A percentile compares a stretch with the other conserved stretches of the same genome.
Conservation (phyloP, 2,113 vertebrate species). For the Lycocorax pyrrhopterus region DNA sequence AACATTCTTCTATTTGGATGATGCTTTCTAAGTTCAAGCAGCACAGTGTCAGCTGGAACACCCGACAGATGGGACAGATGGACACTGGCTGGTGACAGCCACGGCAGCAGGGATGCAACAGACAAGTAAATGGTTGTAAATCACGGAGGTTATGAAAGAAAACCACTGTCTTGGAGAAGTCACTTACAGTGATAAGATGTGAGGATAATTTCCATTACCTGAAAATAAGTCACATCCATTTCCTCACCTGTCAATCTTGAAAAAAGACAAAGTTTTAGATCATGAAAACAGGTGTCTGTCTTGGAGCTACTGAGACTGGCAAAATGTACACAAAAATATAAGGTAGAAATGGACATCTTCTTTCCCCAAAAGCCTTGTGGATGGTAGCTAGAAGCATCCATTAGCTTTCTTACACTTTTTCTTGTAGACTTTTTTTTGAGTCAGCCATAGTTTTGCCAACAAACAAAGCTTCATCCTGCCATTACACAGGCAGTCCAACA, state of each 20-base stretch:
- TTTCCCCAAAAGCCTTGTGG: neutral
- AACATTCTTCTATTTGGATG: no score
- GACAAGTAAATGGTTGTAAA: neutral
- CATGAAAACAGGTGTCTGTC: neutral
- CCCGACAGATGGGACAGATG: neutral
- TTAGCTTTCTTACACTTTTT: neutral
- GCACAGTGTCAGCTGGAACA: neutral
- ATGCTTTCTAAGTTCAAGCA: neutral
- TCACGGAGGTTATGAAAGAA: neutral
- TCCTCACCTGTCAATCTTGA: neutral
- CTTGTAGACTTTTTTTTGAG: neutral
- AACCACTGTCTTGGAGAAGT: neutral
- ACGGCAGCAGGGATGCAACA: neutral
- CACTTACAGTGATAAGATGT: neutral
- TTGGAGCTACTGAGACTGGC: neutral
- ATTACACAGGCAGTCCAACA: neutral
- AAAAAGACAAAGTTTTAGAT: neutral
- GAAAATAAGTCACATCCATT: neutral
- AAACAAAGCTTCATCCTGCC: neutral
- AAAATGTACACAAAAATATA: neutral
- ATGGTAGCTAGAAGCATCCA: neutral
- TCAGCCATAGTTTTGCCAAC: neutral
- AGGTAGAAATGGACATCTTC: neutral
- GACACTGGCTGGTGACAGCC: neutral
- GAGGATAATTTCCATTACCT: neutral